Percentiles rank a stretch among this genome's conserved stretches.
These are phyloP conservation scores for Hylomyscus alleni DNA, from an alignment of 2,797 vertebrate genomes.

Conservation along the genomic window DNA sequence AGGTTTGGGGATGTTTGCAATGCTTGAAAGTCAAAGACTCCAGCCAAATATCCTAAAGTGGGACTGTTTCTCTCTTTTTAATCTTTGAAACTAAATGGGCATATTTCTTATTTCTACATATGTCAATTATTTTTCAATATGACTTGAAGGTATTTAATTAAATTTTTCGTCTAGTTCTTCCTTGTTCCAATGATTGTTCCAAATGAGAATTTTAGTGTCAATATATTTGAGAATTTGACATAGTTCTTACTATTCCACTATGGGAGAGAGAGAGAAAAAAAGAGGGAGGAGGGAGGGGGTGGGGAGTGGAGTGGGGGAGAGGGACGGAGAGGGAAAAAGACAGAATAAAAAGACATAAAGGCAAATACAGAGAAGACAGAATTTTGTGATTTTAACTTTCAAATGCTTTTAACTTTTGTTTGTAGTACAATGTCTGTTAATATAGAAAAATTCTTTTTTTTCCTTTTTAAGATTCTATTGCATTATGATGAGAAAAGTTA, in stretches of 20 bases:
- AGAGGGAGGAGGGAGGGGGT: no score
- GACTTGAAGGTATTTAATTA: not conserved
- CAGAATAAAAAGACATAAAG: not conserved
- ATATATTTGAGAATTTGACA: not conserved
- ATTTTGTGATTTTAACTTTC: not conserved
- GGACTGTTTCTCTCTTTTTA: not conserved
- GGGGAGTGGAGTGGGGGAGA: fast-evolving
- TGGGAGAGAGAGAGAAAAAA: no score
- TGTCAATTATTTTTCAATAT: not conserved
- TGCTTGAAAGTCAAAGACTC: not conserved
- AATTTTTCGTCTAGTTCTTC: not conserved
- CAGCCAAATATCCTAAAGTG: not conserved
- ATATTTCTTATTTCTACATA: not conserved
- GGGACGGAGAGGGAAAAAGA: no score
- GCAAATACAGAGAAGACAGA: not conserved
- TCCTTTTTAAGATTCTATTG: no score
- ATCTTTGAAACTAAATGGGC: not conserved
- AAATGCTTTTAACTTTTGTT: not conserved
- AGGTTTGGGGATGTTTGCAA: not conserved
- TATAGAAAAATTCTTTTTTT: not conserved
- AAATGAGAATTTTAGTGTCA: not conserved
- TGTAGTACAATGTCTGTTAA: not conserved
- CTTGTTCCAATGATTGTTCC: not conserved
- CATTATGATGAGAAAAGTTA: no score
- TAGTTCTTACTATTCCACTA: not conserved